These are phyloP conservation scores for Myotis findleyi DNA, from an alignment of 2,797 vertebrate species.

Conservation along the genomic window DNA sequence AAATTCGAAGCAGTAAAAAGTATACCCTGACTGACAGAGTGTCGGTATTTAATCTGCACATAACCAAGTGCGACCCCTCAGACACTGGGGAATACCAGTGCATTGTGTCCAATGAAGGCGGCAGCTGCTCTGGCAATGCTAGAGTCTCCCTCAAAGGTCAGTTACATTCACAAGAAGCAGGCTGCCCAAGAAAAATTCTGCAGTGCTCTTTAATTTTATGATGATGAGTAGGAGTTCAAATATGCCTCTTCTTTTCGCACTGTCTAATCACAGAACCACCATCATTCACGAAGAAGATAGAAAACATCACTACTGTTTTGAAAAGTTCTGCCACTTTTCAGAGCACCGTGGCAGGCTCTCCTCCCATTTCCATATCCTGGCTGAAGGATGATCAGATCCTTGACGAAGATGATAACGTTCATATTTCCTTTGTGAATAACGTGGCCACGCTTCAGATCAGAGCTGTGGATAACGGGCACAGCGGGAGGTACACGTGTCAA, in stretches of 20 bases:
- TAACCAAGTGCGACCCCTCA: conserved; percentile 93
- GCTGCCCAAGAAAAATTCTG: not conserved
- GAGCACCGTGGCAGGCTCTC: conserved; percentile 91
- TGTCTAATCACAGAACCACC: conserved; percentile 91
- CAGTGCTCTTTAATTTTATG: not conserved
- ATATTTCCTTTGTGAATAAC: conserved; percentile 92
- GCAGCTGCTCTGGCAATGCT: conserved; percentile 93
- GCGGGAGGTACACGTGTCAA: conserved; percentile 96
- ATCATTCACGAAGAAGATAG: conserved; percentile 93
- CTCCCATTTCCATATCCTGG: conserved; percentile 94
- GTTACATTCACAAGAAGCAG: conserved; percentile 78
- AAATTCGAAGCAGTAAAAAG: conserved; percentile 95
- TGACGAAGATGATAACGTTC: conserved; percentile 92
- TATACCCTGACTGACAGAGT: conserved; percentile 91
- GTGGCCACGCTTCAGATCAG: conserved; percentile 92
- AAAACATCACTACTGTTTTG: conserved; percentile 92
- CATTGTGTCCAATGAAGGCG: conserved; percentile 94
- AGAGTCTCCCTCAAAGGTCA: conserved; percentile 95
- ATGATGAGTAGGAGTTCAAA: conserved; percentile 12
- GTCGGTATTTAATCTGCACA: conserved; percentile 90
- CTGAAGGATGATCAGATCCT: conserved; percentile 97
- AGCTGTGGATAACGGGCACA: conserved; percentile 91
- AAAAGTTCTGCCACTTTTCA: conserved; percentile 93
- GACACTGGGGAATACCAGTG: conserved; percentile 97
- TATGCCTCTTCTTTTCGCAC: conserved; percentile 62